Base-by-base conservation (phyloP, 2,797 vertebrate species). In the Pelobates cultripes region DNA sequence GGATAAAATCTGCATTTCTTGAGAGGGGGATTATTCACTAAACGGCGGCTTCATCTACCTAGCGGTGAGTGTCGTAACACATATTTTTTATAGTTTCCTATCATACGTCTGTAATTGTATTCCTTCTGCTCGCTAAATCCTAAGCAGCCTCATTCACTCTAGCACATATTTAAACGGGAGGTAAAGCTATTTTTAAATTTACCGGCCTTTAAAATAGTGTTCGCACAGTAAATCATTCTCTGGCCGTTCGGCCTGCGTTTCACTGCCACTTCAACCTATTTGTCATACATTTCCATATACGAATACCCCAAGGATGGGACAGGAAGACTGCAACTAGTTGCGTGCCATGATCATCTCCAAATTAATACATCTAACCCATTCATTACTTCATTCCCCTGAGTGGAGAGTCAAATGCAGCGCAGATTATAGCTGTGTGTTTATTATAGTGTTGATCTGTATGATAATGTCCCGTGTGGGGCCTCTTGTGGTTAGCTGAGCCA, bases 381-480 rank as follows among this genome's bases (percentile, higher is more conserved):
- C 70, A 83, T 78, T 83, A 73, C 53, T 70, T 68, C 41, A 61
- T 42, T 78, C 75, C 64, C 70, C 15, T 47, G 76, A 69, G 81
- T 60, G 66, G 2, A 64, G 61, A 75, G 81, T 83, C 76, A 83
- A 79, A 78, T 15, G 64, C 71, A 70, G 53, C 47, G 43, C 76
- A 74, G 76, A 78, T 83, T 70, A 83, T 78, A 82, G 73, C 61
- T 61, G 75, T 73, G 60, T 41, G 61, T 78, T 60, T 78, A 82
- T 78, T 82, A 82, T 83, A 78, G 66, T 74, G 76, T 64, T 74
- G 76, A 74, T 74, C 76, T 43, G 44, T 78, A 75, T 70, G 71
- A 83, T 78, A 78, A 78, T 78, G 76, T 79, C 45, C 81, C 71
- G 64, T 53, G 43, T 78, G 76, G 75, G 81, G 64, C 75, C 76